Percentiles rank a stretch among this genome's conserved stretches.
Evolutionary conservation across 2,113 vertebrate genomes (phyloP).

Genomic region (Notarius quadriscutis): DNA sequence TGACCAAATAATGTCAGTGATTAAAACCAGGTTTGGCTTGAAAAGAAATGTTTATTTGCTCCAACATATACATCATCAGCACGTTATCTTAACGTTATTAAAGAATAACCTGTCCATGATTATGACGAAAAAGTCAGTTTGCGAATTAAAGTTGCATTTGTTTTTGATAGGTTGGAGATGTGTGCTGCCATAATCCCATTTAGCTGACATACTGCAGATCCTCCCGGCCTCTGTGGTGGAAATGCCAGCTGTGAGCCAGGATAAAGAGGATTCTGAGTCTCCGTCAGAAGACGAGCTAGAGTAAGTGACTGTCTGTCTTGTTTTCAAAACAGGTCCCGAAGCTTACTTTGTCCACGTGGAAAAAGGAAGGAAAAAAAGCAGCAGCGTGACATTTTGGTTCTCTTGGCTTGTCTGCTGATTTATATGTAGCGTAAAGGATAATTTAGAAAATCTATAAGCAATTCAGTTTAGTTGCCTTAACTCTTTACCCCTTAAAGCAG

Average conservation of each 20-base stretch:
- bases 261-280: conserved; percentile 78
- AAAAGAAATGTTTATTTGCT: neutral
- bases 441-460: neutral
- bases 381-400: neutral
- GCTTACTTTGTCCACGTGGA: neutral
- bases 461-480: neutral
- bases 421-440: neutral
- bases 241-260: conserved; percentile 83
- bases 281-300: conserved; percentile 77
- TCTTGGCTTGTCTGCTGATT: neutral
- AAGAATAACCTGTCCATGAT: neutral
- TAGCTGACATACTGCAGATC: conserved; percentile 54
- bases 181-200: conserved; percentile 45
- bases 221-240: conserved; percentile 58
- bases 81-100: neutral
- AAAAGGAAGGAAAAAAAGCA: neutral
- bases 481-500: no score
- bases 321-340: neutral
- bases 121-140: neutral
- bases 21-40: neutral
- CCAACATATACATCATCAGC: neutral
- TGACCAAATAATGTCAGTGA: neutral
- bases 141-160: neutral
- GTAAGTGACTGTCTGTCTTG: conserved; percentile 61
- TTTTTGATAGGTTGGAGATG: conserved; percentile 45